Percentiles rank a stretch among this genome's conserved stretches.
Conservation (phyloP, 2,888 invertebrate species). For the Ophion ellenae region DNA sequence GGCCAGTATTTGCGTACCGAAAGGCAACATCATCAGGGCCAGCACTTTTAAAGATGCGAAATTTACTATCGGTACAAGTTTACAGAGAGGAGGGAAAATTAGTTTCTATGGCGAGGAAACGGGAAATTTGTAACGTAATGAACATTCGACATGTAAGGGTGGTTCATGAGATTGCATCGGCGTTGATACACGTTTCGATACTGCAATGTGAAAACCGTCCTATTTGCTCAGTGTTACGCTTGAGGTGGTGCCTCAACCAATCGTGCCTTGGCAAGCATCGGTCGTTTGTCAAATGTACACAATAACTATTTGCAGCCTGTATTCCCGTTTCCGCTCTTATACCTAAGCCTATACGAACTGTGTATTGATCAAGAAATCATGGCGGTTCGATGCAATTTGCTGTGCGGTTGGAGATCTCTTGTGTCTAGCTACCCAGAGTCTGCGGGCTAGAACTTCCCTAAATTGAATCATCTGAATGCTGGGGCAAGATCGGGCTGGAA, state of each 20-base stretch:
- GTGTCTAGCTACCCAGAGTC: slow-evolving; percentile 15
- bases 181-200: neutral
- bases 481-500: too few relatives aligned
- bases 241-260: too few relatives aligned
- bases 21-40: too few relatives aligned
- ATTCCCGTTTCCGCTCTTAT: slow-evolving; percentile 19
- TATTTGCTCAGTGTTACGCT: slow-evolving; percentile 21
- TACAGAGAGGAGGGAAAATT: neutral
- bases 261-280: slow-evolving; percentile 11
- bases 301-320: slow-evolving; percentile 36
- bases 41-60: too few relatives aligned
- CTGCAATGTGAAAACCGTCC: neutral
- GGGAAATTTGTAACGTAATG: neutral
- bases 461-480: neutral
- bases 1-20: too few relatives aligned
- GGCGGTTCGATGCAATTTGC: slow-evolving; percentile 21
- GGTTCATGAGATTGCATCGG: neutral
- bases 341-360: slow-evolving; percentile 3
- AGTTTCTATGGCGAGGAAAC: neutral
- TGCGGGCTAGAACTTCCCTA: slow-evolving; percentile 26
- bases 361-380: slow-evolving; percentile 18
- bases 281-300: slow-evolving; percentile 33
- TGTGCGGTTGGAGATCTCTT: slow-evolving; percentile 33
- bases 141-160: neutral
- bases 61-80: too few relatives aligned